phyloP scores from a whole-genome alignment of 2,113 vertebrate genomes.

The Oryzias javanicus region DNA sequence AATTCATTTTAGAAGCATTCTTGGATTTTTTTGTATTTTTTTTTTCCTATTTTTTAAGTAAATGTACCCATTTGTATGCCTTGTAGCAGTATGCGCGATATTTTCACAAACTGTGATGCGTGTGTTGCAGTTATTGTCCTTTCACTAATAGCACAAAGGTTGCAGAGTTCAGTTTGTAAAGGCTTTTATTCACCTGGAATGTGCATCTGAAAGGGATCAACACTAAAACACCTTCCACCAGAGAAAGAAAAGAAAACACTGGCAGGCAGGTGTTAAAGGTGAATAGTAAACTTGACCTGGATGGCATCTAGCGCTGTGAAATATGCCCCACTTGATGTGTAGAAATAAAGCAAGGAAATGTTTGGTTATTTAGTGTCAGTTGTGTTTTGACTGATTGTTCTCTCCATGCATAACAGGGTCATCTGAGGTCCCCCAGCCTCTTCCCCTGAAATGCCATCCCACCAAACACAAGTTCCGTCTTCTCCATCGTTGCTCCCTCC shows the following conservation, averaged over 20 bases:
- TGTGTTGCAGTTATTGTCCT: not conserved
- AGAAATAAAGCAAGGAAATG: slow-evolving; percentile 30
- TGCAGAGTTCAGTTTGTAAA: slow-evolving; percentile 14
- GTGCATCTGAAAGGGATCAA: not conserved
- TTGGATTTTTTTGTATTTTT: not conserved
- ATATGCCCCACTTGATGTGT: slow-evolving; percentile 36
- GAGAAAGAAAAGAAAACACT: not conserved
- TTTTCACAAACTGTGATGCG: not conserved
- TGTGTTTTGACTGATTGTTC: slow-evolving; percentile 51
- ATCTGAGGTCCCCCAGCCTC: slow-evolving; percentile 34
- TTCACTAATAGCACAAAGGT: not conserved
- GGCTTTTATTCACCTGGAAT: slow-evolving; percentile 15
- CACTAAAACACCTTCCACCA: not conserved
- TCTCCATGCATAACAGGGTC: slow-evolving; percentile 42
- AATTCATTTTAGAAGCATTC: too few relatives aligned
- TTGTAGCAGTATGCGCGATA: not conserved
- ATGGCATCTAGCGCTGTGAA: slow-evolving; percentile 24
- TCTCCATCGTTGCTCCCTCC: slow-evolving; percentile 24
- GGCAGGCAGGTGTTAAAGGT: slow-evolving; percentile 11
- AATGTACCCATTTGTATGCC: too few relatives aligned
- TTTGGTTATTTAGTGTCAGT: slow-evolving; percentile 53
- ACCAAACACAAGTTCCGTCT: slow-evolving; percentile 23
- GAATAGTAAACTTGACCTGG: slow-evolving; percentile 20
- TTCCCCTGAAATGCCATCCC: slow-evolving; percentile 31
- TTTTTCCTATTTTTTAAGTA: not conserved